A percentile compares a stretch with the other conserved stretches of the same genome.
Conservation (phyloP, 2,113 vertebrate species). For the Lepisosteus osseus region DNA sequence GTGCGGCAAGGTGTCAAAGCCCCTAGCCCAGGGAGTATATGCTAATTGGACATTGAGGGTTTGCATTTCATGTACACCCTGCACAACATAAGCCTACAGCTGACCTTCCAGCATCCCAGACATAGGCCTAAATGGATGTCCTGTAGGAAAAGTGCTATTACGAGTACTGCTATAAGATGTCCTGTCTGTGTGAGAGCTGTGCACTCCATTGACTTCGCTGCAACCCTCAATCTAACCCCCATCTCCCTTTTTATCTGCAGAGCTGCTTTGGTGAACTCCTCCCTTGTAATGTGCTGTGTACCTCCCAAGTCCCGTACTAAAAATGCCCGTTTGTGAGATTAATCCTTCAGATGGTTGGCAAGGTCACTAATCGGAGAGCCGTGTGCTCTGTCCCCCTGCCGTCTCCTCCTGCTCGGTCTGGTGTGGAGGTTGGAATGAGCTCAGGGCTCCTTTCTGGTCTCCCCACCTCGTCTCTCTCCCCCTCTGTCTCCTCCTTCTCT, state of each 20-base stretch:
- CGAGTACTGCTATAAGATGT: not conserved
- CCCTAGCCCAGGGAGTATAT: too few species aligned
- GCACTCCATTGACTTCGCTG: not conserved
- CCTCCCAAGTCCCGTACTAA: not conserved
- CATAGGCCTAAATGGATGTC: too few species aligned
- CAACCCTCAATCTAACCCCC: not conserved
- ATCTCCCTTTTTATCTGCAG: constrained; percentile 1
- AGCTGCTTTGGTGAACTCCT: not conserved
- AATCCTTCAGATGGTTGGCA: too few species aligned
- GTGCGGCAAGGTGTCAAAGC: too few species aligned
- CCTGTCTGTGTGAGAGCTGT: not conserved
- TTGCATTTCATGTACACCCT: not conserved
- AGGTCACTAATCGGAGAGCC: not conserved
- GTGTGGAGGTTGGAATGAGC: not conserved
- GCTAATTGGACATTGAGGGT: not conserved
- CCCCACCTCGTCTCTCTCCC: constrained; percentile 50
- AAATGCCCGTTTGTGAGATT: not conserved
- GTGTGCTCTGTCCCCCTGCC: not conserved
- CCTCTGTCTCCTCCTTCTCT: constrained; percentile 16
- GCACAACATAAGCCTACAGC: not conserved
- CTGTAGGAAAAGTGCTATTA: not conserved
- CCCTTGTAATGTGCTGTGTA: not conserved
- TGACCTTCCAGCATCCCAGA: not conserved
- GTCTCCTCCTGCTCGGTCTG: too few species aligned
- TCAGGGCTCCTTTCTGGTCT: constrained; percentile 29